Conservation (phyloP, 2,113 vertebrate genomes). For the Pseudorectes ferrugineus region DNA sequence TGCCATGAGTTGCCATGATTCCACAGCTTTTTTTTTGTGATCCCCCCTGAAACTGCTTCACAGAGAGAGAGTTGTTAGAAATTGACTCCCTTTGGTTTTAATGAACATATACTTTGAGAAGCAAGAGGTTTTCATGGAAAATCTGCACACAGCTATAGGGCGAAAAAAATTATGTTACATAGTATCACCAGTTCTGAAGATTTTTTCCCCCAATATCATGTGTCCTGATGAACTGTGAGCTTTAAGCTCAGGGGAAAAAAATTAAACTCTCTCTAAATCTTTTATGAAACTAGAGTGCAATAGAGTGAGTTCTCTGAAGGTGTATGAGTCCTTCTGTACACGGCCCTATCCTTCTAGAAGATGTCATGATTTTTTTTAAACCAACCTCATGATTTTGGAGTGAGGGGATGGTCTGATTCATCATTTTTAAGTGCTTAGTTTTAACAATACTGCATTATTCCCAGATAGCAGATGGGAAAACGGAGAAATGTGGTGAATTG, state of each 20-base stretch:
- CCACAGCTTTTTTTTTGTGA: not conserved
- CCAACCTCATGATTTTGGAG: not conserved
- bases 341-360: not conserved
- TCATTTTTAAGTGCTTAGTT: slow-evolving; percentile 48
- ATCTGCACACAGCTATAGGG: not conserved
- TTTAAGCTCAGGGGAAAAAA: not conserved
- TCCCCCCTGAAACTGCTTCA: not conserved
- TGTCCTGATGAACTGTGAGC: not conserved
- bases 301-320: not conserved
- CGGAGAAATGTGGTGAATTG: slow-evolving; percentile 48
- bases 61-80: not conserved
- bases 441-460: slow-evolving; percentile 56
- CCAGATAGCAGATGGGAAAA: slow-evolving; percentile 57
- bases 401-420: not conserved
- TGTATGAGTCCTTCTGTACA: not conserved
- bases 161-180: not conserved
- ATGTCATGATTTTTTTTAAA: not conserved
- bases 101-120: not conserved
- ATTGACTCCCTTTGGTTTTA: not conserved
- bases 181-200: not conserved
- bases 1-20: not conserved
- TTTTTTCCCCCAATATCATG: not conserved
- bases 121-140: not conserved
- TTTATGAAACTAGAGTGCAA: not conserved
- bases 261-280: not conserved